These are phyloP conservation scores for Thelaira solivaga DNA, from an alignment of 2,888 invertebrate genomes.

Conservation along the genomic window DNA sequence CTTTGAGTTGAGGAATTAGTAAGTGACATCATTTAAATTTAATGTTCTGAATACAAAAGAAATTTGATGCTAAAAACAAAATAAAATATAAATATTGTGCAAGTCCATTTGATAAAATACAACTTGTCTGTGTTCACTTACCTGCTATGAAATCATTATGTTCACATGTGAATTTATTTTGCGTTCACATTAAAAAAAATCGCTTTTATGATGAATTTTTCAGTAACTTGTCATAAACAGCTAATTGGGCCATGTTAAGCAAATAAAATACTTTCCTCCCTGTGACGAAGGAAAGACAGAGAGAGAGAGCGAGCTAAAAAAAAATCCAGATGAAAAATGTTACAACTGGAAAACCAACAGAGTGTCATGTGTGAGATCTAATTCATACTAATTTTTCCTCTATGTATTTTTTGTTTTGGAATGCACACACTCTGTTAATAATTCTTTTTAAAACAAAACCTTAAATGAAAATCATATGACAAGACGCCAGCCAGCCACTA, in stretches of 20 bases:
- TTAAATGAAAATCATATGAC: slow-evolving; percentile 43
- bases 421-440: no score
- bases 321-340: slow-evolving; percentile 59
- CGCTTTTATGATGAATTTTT: slow-evolving; percentile 11
- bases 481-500: slow-evolving; percentile 50
- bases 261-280: slow-evolving; percentile 32
- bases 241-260: slow-evolving; percentile 57
- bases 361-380: slow-evolving; percentile 42
- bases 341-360: slow-evolving; percentile 15
- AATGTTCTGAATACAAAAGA: no score
- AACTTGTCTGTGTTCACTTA: no score
- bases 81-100: no score
- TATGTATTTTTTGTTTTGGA: no score
- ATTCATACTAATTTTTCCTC: slow-evolving; percentile 12
- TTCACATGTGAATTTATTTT: no score
- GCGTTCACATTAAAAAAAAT: no score
- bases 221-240: slow-evolving; percentile 36
- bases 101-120: no score
- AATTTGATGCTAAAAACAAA: no score
- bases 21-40: no score
- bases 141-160: no score
- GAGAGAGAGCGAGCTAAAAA: background rate
- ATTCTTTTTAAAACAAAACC: slow-evolving; percentile 27
- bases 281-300: slow-evolving; percentile 1
- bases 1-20: no score